Conservation (phyloP, 2,797 vertebrate species). For the Otolemur crassicaudatus region DNA sequence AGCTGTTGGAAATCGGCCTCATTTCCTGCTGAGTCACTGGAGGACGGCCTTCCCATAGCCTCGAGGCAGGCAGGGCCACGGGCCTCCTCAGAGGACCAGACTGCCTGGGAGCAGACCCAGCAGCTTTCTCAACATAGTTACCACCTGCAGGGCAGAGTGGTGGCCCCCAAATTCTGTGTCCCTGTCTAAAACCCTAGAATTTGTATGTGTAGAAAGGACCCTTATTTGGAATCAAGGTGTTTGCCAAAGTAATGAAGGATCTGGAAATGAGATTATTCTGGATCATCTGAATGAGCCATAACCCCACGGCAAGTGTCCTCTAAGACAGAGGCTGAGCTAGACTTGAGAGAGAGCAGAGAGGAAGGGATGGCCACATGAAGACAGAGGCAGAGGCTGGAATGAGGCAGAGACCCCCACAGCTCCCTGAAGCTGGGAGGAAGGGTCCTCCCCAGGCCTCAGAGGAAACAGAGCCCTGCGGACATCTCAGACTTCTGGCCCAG, state of each 20-base stretch:
- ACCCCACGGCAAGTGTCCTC: neutral
- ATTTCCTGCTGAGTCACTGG: neutral
- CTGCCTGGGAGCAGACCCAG: neutral
- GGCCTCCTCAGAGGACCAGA: neutral
- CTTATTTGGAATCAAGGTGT: neutral
- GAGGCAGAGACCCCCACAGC: neutral
- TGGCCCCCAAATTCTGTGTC: neutral
- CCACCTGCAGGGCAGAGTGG: neutral
- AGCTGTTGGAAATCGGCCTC: neutral
- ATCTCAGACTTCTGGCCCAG: neutral
- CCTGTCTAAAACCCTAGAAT: neutral
- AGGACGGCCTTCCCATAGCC: neutral
- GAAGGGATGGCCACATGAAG: accelerated
- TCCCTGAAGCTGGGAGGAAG: neutral
- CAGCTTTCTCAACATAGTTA: neutral
- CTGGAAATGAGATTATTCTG: too few relatives aligned
- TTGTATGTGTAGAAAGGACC: accelerated
- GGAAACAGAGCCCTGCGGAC: accelerated
- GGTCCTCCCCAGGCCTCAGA: accelerated
- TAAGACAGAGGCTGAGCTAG: neutral
- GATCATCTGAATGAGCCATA: neutral
- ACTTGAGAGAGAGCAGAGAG: neutral
- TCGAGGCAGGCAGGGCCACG: accelerated
- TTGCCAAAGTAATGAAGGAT: neutral
- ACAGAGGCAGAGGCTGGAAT: too few relatives aligned